Base-by-base conservation (phyloP, 2,113 vertebrate species). In the Rhineura floridana region DNA sequence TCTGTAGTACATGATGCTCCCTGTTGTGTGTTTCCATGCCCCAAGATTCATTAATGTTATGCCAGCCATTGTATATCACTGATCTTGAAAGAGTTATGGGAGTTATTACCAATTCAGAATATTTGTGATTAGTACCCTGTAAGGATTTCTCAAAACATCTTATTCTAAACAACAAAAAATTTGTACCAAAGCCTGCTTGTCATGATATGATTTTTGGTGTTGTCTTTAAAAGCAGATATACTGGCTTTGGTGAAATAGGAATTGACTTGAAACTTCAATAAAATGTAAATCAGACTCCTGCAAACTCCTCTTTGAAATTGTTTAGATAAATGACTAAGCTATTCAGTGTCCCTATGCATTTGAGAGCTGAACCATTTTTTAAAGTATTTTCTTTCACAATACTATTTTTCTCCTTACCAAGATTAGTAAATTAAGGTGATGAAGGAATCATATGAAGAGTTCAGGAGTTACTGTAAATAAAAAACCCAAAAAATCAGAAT, bases 401-500 rank as follows among this genome's bases (percentile, higher is more conserved):
- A 55, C 84, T 8, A 4, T 44, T 5, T 44, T 11, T 9, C 86
- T 6, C 69, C 80, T 42, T 83, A 17, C n/a, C 0, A 70, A 42
- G 85, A 33, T 85, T 1, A 25, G 85, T 48, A n/a, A 21, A 36
- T n/a, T 46, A n/a, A 86, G 55, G 6, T 13, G 44, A 12, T 33
- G 73, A 1, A 88, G 81, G 42, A 13, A 48, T 0, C 59, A 77
- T 46, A n/a, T 85, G 63, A 46, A 65, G 3, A 81, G 8, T 89
- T 86, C 9, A 90, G 87, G 85, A 44, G 1, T 12, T 88, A 69
- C 3, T 0, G 8, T 59, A 62, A 39, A 90, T 82, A 90, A 90
- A 52, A 36, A 81, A 9, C 42, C 6, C 21, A 75, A 7, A 75
- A 75, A 44, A 7, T 25, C 23, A 42, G 39, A 10, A 46, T 11